These are phyloP conservation scores for Rhinophrynus dorsalis DNA, from an alignment of 2,797 vertebrate genomes.

Conservation along the genomic window DNA sequence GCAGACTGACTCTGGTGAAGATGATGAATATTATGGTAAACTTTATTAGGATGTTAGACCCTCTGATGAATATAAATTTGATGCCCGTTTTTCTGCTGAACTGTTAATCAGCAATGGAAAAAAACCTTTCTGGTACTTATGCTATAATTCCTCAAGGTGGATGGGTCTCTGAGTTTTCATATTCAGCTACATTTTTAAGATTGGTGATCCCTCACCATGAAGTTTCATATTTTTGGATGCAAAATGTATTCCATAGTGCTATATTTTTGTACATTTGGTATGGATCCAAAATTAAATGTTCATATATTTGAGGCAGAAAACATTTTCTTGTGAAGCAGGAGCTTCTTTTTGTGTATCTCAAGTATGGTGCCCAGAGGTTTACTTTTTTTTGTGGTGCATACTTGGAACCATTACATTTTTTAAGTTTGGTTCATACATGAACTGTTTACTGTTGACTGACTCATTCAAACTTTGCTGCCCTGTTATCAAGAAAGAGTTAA, in stretches of 20 bases:
- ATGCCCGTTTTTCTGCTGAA: background rate
- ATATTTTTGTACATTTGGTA: conserved; percentile 41
- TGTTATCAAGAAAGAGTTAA: no score
- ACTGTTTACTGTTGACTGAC: no score
- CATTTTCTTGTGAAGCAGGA: background rate
- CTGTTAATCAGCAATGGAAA: background rate
- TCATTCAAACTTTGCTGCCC: no score
- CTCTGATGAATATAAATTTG: conserved; percentile 1
- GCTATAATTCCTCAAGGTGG: background rate
- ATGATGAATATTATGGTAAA: background rate
- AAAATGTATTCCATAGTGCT: conserved; percentile 37
- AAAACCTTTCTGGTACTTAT: background rate
- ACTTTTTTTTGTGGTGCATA: no score
- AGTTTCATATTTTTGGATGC: conserved; percentile 34
- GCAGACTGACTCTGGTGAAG: background rate
- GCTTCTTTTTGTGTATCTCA: no score
- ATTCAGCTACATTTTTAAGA: conserved; percentile 7
- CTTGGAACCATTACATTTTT: no score
- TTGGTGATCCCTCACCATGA: background rate
- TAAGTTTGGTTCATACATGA: no score
- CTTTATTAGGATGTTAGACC: background rate
- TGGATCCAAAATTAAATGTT: conserved; percentile 15
- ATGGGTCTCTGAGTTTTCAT: conserved; percentile 4
- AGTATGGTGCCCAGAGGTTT: no score
- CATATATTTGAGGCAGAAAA: no score